Percentiles rank a stretch among this genome's conserved stretches.
Evolutionary conservation across 2,113 vertebrate species (phyloP).

Genomic region (Spea multiplicata): DNA sequence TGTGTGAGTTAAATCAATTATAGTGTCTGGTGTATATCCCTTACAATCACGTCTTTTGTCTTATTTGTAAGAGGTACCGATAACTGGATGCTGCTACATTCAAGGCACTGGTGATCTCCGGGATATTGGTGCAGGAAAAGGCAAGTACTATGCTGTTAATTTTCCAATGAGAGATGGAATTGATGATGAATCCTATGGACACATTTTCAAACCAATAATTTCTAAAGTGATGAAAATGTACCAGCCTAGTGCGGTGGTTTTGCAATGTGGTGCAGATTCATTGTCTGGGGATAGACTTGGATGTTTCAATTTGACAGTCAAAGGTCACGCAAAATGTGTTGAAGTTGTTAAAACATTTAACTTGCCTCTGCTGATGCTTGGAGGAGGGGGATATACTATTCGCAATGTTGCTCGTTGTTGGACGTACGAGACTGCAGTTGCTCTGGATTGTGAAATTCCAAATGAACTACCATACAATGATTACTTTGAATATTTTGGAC

Average conservation of each 20-base stretch:
- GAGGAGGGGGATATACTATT: conserved; percentile 79
- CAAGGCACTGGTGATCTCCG: conserved; percentile 78
- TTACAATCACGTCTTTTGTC: too few relatives aligned
- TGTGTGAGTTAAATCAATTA: too few relatives aligned
- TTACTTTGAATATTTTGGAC: conserved; percentile 83
- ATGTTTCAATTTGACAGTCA: conserved; percentile 80
- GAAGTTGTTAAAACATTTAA: conserved; percentile 82
- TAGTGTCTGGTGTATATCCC: too few relatives aligned
- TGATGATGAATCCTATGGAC: conserved; percentile 79
- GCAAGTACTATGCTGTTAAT: conserved; percentile 82
- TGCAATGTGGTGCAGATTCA: conserved; percentile 79
- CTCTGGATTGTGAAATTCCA: conserved; percentile 78
- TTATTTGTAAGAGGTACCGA: too few relatives aligned
- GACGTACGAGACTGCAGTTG: conserved; percentile 80
- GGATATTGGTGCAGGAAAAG: conserved; percentile 92
- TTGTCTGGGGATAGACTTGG: too few relatives aligned
- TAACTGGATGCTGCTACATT: too few relatives aligned
- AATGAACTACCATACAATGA: conserved; percentile 81
- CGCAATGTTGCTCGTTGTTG: conserved; percentile 80
- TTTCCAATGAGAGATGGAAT: conserved; percentile 83
- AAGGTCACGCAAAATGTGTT: conserved; percentile 82
- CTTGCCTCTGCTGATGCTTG: conserved; percentile 76
- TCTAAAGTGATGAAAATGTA: conserved; percentile 85
- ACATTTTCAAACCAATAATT: conserved; percentile 82
- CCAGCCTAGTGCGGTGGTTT: conserved; percentile 77